Conservation (phyloP, 2,113 vertebrate species). For the Porphyrio hochstetteri region DNA sequence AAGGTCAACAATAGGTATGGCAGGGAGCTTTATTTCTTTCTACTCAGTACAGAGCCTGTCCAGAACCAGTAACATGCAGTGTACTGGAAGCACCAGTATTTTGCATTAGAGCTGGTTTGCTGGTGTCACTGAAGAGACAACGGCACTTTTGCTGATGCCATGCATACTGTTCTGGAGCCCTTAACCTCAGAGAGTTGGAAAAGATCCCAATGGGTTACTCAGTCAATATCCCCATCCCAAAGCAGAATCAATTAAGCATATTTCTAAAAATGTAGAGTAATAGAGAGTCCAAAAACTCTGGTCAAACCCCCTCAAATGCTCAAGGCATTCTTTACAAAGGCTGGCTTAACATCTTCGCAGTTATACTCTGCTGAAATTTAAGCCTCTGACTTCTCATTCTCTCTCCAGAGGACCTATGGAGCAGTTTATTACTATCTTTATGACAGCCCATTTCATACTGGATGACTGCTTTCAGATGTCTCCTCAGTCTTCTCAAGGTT, state of each 20-base stretch:
- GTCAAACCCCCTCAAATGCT: background rate
- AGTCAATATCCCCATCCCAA: background rate
- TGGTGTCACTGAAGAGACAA: background rate
- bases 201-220: background rate
- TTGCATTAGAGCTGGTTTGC: background rate
- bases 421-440: background rate
- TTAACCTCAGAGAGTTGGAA: background rate
- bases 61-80: background rate
- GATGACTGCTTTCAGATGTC: background rate
- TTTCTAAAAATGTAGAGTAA: background rate
- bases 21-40: background rate
- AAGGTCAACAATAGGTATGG: background rate
- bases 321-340: background rate
- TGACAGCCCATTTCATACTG: background rate
- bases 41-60: background rate
- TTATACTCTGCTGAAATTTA: background rate
- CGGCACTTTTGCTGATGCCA: background rate
- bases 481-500: background rate
- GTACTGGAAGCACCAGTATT: background rate
- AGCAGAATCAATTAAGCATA: background rate
- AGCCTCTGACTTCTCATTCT: background rate
- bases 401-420: background rate
- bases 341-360: background rate
- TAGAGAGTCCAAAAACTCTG: background rate
- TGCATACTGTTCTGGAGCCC: background rate